Conservation (phyloP, 2,797 vertebrate genomes). For the Calcarius lapponicus region DNA sequence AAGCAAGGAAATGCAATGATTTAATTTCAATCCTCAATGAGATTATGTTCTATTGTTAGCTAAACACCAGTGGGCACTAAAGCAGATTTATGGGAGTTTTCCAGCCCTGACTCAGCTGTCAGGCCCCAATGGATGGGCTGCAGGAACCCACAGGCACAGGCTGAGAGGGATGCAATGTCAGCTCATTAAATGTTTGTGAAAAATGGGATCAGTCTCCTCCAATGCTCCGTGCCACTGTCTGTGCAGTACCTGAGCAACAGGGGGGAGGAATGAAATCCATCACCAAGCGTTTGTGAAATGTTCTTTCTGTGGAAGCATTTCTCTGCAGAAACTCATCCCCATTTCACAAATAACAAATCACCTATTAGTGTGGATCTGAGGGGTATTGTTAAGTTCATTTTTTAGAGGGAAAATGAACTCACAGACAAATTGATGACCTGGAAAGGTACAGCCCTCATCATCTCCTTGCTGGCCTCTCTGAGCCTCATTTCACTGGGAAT, state of each 20-base stretch:
- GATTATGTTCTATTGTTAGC: not conserved
- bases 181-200: constrained; percentile 13
- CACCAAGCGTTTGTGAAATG: not conserved
- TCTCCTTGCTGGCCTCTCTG: not conserved
- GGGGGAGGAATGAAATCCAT: not conserved
- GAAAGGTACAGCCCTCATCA: not conserved
- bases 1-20: not conserved
- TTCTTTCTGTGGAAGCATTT: not conserved
- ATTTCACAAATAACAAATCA: not conserved
- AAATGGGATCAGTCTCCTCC: not conserved
- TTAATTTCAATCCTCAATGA: not conserved
- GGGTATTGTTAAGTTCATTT: not conserved
- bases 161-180: not conserved
- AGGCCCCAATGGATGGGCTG: not conserved
- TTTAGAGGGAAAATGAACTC: not conserved
- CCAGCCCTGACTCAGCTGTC: not conserved
- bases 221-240: not conserved
- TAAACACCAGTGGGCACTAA: not conserved
- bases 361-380: not conserved
- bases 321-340: not conserved
- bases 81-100: not conserved
- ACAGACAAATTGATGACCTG: not conserved
- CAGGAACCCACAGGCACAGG: not conserved
- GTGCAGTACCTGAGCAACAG: not conserved
- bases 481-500: not conserved